A percentile compares a stretch with the other conserved stretches of the same genome.
Conservation (phyloP, 1,140 invertebrate genomes). For the Littorina saxatilis region DNA sequence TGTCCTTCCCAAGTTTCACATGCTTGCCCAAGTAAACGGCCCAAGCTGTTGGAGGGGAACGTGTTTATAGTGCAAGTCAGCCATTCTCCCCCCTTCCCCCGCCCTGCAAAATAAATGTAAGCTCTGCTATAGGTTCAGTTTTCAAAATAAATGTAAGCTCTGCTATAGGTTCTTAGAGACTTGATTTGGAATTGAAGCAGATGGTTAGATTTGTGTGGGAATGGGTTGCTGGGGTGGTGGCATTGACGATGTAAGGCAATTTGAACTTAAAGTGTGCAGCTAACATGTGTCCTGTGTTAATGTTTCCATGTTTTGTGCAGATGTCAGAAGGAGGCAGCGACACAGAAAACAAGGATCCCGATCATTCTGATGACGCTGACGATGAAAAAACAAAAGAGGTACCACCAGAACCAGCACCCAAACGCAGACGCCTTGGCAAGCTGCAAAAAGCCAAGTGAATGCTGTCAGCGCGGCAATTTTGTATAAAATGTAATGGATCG, state of each 20-base stretch:
- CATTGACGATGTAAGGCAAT: background rate
- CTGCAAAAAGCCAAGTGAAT: background rate
- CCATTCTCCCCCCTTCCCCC: too few relatives aligned
- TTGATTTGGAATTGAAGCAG: background rate
- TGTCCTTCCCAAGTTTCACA: too few relatives aligned
- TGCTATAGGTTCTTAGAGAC: too few relatives aligned
- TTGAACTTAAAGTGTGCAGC: background rate
- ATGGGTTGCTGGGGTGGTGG: background rate
- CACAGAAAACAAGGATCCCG: conserved; percentile 13
- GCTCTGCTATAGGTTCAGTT: too few relatives aligned
- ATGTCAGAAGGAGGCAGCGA: conserved; percentile 4
- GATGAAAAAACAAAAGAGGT: background rate
- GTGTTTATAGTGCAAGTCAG: too few relatives aligned
- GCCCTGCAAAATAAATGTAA: too few relatives aligned
- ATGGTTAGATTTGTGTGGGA: background rate
- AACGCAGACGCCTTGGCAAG: conserved; percentile 16
- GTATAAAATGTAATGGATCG: too few relatives aligned
- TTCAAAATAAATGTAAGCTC: too few relatives aligned
- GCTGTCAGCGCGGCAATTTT: too few relatives aligned
- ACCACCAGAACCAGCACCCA: conserved; percentile 3
- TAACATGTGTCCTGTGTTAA: background rate
- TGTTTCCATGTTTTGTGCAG: conserved; percentile 1
- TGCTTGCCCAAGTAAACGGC: too few relatives aligned
- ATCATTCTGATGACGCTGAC: background rate
- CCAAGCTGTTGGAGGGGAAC: too few relatives aligned